Evolutionary conservation across 2,113 vertebrate species (phyloP).

Genomic region (Otolemur garnettii): DNA sequence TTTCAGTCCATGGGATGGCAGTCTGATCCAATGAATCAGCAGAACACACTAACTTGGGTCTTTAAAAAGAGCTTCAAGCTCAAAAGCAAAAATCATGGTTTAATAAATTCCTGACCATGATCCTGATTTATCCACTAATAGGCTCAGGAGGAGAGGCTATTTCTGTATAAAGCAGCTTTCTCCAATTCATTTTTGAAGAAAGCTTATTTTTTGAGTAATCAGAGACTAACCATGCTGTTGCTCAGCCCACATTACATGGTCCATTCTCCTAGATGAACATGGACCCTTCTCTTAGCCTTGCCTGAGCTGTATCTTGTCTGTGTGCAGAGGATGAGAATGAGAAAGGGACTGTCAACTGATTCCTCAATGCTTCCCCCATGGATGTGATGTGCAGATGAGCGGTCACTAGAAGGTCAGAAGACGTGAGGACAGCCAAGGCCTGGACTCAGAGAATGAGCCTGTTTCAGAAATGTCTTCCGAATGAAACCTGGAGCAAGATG

Average conservation of each 20-base stretch:
- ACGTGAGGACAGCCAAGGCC: not conserved
- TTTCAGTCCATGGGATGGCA: not conserved
- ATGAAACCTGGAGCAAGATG: not conserved
- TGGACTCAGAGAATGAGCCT: not conserved
- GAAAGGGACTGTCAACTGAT: not conserved
- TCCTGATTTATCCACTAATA: not conserved
- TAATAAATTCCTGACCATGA: not conserved
- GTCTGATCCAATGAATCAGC: not conserved
- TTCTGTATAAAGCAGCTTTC: not conserved
- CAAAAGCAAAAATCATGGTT: not conserved
- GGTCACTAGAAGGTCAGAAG: not conserved
- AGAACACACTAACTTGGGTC: not conserved
- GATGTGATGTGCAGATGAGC: not conserved
- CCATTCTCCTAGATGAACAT: not conserved
- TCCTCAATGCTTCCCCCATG: fast-evolving
- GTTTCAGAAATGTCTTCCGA: not conserved
- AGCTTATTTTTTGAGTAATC: not conserved
- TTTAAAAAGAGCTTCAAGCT: not conserved
- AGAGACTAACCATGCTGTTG: not conserved
- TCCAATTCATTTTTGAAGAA: not conserved
- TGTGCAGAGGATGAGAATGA: not conserved
- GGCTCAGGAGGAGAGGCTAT: not conserved
- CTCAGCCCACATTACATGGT: not conserved
- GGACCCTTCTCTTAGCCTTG: not conserved
- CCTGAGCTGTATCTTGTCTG: not conserved